Evolutionary conservation across 30 jellyfish, hydroid and myxozoan species (phyloP), one percentile per base, ranked within the genome.

Genomic region (Aurelia sp.): DNA sequence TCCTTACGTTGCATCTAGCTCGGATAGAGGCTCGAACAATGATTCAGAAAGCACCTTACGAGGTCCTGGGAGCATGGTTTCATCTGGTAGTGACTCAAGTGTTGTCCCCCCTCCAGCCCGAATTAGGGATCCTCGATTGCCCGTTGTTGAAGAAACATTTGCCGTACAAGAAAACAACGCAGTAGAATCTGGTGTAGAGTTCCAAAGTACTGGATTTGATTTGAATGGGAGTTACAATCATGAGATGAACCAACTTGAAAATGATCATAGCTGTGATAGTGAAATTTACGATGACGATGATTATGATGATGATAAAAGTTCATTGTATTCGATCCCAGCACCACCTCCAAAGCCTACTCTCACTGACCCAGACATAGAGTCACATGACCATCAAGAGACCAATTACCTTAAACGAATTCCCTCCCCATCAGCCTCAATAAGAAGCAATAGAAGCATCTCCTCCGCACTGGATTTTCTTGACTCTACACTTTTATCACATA

Each of bases 401-500:
- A 61, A 71, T 22, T 75, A 33, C 15, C 67, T 73, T 24, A 63
- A 38, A 13, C 75, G 79, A 71, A 67, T 86, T 21, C 88, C 96
- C 13, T 31, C 71, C 6, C 73, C 72, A 18, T 77, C 91, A 38
- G 80, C 27, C 11, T 79, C 89, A 5, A 8, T 79, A 5, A 58
- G 78, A 40, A 88, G 96, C 77, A 78, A 74, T 10, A 73, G 86
- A 31, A 88, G 96, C 51, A 65, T 88, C 24, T 71, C 89, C 16
- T 88, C 96, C 3, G 96, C 96, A 19, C 72, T 88, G 82, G 72
- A 88, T 18, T 78, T 77, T 48, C 76, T 88, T 4, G 96, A 77
- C 60, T 77, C 96, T 7, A 74, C 96, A 55, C 85, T 88, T 31
- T 53, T 74, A 35, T 17, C 96, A 15, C 96, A 88, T 58, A 61